Evolutionary conservation across 2,113 vertebrate genomes (phyloP).

Genomic region (Butorides virescens): DNA sequence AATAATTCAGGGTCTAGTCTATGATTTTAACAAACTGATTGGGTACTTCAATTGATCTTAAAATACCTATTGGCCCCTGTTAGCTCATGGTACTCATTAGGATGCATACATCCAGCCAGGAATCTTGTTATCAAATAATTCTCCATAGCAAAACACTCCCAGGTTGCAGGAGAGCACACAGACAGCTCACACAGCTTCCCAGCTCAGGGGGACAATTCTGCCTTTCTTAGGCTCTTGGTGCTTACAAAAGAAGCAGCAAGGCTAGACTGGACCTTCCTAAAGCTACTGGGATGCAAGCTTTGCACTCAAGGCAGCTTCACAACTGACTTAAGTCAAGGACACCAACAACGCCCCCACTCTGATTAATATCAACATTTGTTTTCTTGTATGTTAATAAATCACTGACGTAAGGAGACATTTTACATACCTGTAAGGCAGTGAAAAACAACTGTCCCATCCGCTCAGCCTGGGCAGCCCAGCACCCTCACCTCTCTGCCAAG

Average conservation of each 20-base stretch:
- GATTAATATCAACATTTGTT: not conserved
- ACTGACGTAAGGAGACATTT: not conserved
- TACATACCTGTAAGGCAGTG: not conserved
- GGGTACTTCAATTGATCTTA: not conserved
- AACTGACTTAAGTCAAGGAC: not conserved
- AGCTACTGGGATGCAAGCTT: not conserved
- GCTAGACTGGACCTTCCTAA: not conserved
- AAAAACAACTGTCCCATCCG: not conserved
- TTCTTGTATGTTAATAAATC: not conserved
- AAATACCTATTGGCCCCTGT: not conserved
- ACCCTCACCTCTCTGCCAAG: not conserved
- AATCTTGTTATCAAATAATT: not conserved
- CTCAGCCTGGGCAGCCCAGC: not conserved
- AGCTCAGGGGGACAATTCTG: not conserved
- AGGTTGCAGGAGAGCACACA: not conserved
- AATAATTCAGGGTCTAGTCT: not conserved
- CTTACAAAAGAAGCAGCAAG: not conserved
- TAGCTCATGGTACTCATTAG: not conserved
- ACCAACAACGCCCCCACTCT: not conserved
- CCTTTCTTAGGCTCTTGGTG: not conserved
- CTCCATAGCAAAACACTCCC: not conserved
- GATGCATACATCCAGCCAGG: not conserved
- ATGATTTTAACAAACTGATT: not conserved
- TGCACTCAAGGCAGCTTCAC: not conserved
- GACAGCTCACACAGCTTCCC: not conserved